Base-by-base conservation (phyloP, 2,113 vertebrate genomes). In the Ascaphus truei region DNA sequence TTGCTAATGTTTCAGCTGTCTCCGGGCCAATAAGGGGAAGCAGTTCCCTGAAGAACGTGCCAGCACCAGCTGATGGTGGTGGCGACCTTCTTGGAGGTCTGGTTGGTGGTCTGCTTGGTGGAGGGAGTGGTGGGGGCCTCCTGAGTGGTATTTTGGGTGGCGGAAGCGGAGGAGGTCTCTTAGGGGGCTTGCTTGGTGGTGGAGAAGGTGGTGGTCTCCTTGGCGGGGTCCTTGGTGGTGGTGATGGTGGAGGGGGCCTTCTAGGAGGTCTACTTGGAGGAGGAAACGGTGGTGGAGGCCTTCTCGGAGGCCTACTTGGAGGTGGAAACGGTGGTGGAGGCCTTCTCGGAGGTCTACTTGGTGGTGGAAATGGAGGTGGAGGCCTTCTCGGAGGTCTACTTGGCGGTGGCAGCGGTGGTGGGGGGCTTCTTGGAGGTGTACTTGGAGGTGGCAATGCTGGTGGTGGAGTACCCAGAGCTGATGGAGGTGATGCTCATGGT, bases 71-170 rank as follows among this genome's bases (percentile, higher is more conserved):
- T 1, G 23, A 27, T 18, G 68, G 45, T 47, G 34, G 56, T 25
- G 59, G 75, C 15, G 67, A 37, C 13, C 16, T 65, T n/a, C 59
- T 53, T 7, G 67, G 83, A 20, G 39, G 75, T 11, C 31, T 84
- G 31, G 67, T 80, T 51, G 79, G 67, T 16, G 73, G 59, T 1
- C 74, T 84, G 30, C 78, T 85, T 52, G 84, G 79, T 64, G 84
- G 77, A 18, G n/a, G 9, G 6, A 62, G 68, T 71, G 5, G 77
- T 30, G 73, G 75, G 5, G 82, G 82, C 1, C 65, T 80, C 1
- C 57, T 80, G 12, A 79, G 83, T 4, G 81, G 80, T 25, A 27
- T 83, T 47, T 80, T 85, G 39, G 36, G 68, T 4, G 71, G 75
- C 43, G 73, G 80, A 7, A 51, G 75, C 0, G 76, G 39, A 15